These are phyloP conservation scores for Euthynnus affinis DNA, from an alignment of 2,797 vertebrate genomes.

Conservation along the genomic window DNA sequence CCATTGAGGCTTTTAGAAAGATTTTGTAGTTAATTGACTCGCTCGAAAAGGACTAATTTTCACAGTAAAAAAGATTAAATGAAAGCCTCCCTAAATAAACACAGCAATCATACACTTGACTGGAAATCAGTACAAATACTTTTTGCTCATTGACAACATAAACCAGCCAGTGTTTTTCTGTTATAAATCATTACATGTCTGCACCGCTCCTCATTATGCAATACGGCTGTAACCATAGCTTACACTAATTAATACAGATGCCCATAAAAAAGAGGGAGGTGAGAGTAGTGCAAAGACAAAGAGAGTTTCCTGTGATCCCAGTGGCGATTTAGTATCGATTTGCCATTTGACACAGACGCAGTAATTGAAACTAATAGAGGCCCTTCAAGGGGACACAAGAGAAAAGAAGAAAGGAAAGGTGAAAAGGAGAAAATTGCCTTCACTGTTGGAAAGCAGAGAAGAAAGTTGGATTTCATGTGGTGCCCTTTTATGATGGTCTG, in stretches of 20 bases:
- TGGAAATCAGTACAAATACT: slow-evolving; percentile 68
- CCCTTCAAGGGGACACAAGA: slow-evolving; percentile 21
- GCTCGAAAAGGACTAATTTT: slow-evolving; percentile 31
- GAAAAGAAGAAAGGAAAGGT: slow-evolving; percentile 28
- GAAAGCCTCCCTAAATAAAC: slow-evolving; percentile 63
- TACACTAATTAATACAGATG: slow-evolving; percentile 62
- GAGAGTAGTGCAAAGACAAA: slow-evolving; percentile 36
- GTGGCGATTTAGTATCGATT: slow-evolving; percentile 70
- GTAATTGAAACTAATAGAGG: slow-evolving; percentile 72
- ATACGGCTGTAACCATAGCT: slow-evolving; percentile 40
- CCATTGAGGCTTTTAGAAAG: slow-evolving; percentile 35
- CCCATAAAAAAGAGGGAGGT: slow-evolving; percentile 28
- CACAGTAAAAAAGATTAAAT: slow-evolving; percentile 56
- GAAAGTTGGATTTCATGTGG: slow-evolving; percentile 48
- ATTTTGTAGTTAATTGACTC: slow-evolving; percentile 45
- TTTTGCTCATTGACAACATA: slow-evolving; percentile 71
- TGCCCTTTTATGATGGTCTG: slow-evolving; percentile 83
- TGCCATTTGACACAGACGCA: slow-evolving; percentile 59
- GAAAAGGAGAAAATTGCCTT: slow-evolving; percentile 13
- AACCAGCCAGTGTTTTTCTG: slow-evolving; percentile 65
- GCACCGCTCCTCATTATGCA: slow-evolving; percentile 51
- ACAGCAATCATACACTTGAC: slow-evolving; percentile 69
- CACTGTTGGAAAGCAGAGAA: slow-evolving; percentile 38
- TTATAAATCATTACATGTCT: slow-evolving; percentile 78
- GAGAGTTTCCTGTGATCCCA: slow-evolving; percentile 28